Conservation (phyloP, 92 coral and sea anemone species). For the Pocillopora meandrina region DNA sequence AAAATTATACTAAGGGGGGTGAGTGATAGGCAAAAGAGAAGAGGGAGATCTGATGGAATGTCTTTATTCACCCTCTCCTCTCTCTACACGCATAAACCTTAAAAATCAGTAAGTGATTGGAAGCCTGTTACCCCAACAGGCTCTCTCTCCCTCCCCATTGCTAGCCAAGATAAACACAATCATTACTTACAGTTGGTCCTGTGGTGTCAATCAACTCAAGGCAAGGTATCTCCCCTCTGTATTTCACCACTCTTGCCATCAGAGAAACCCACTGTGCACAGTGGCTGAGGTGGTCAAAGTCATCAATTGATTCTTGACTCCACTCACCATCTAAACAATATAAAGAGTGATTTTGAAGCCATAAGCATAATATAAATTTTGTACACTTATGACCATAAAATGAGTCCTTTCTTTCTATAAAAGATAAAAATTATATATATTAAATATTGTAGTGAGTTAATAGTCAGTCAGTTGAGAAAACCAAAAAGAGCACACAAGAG, state of each 20-base stretch:
- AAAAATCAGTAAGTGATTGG: neutral
- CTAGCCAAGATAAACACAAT: neutral
- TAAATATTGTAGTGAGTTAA: too few species aligned
- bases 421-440: too few species aligned
- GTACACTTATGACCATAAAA: too few species aligned
- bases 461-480: too few species aligned
- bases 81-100: too few species aligned
- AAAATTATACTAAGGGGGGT: too few species aligned
- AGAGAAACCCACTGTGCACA: conserved; percentile 88
- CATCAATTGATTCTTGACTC: conserved; percentile 72
- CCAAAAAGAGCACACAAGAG: too few species aligned
- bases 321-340: conserved; percentile 62
- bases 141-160: neutral
- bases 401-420: too few species aligned
- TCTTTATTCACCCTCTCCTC: too few species aligned
- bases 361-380: too few species aligned
- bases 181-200: conserved; percentile 46
- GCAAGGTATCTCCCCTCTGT: conserved; percentile 78
- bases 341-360: neutral
- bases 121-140: neutral
- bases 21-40: too few species aligned
- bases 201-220: conserved; percentile 86
- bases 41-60: too few species aligned
- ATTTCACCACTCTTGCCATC: conserved; percentile 79
- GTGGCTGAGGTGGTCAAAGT: conserved; percentile 75